These are phyloP conservation scores for Chouioia cunea DNA, from an alignment of 2,888 invertebrate genomes.

Conservation along the genomic window DNA sequence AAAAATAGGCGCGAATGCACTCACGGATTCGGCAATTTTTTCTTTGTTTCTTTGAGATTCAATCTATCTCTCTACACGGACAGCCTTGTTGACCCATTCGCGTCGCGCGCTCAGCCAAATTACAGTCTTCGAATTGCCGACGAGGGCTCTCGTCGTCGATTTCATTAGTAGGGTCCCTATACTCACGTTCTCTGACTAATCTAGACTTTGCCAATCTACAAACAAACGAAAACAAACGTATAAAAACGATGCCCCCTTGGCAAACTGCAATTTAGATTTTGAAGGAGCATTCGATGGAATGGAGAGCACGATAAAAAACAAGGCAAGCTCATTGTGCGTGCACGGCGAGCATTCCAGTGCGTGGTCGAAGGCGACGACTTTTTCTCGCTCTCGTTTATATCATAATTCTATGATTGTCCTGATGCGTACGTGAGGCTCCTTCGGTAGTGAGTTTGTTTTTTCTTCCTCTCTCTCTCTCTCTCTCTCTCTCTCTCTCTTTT, in stretches of 20 bases:
- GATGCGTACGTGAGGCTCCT: background rate
- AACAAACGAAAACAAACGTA: conserved; percentile 4
- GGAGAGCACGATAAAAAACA: conserved; percentile 21
- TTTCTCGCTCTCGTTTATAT: conserved; percentile 7
- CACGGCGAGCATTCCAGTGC: conserved; percentile 26
- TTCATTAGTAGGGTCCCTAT: background rate
- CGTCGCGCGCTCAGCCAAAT: conserved; percentile 9
- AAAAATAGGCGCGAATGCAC: too few relatives aligned
- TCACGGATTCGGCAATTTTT: background rate
- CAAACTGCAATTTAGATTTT: conserved; percentile 42
- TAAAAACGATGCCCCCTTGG: background rate
- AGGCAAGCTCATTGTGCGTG: background rate
- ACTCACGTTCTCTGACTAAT: conserved; percentile 4
- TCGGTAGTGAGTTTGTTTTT: background rate
- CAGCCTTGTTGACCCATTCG: conserved; percentile 18
- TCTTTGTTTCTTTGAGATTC: background rate
- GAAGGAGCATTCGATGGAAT: conserved; percentile 17
- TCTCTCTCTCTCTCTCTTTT: background rate
- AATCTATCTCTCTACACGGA: background rate
- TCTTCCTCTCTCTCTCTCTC: background rate
- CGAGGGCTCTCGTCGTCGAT: conserved; percentile 2
- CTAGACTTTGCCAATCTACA: background rate
- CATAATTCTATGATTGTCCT: conserved; percentile 36
- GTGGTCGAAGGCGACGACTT: background rate
- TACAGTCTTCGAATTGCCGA: conserved; percentile 6